A percentile compares a stretch with the other conserved stretches of the same genome.
phyloP scores from a whole-genome alignment of 2,797 vertebrate species.

The Rhincodon typus region DNA sequence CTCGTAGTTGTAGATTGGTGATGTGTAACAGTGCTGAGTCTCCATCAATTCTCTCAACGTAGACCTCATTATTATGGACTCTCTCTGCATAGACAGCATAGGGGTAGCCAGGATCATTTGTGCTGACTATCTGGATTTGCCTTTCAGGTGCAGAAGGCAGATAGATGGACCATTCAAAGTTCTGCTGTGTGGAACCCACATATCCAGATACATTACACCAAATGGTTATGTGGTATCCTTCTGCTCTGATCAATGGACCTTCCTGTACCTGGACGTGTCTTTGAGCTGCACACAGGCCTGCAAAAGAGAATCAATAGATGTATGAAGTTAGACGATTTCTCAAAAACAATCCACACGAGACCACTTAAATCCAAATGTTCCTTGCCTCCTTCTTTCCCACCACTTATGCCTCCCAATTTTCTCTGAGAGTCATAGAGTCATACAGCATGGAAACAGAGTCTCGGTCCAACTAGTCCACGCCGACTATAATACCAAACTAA shows the following conservation, averaged over 20 bases:
- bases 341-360: not conserved
- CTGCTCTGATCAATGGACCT: constrained; percentile 58
- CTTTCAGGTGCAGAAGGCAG: constrained; percentile 50
- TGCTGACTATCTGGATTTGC: constrained; percentile 56
- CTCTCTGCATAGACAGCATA: constrained; percentile 55
- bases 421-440: not conserved
- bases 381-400: not conserved
- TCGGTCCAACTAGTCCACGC: too few relatives aligned
- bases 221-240: constrained; percentile 62
- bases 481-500: too few relatives aligned
- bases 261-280: constrained; percentile 61
- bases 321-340: not conserved
- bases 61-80: constrained; percentile 52
- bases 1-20: constrained; percentile 54
- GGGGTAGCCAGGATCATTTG: constrained; percentile 51
- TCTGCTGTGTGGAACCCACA: constrained; percentile 57
- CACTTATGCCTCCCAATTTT: not conserved
- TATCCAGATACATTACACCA: constrained; percentile 66
- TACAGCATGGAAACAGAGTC: too few relatives aligned
- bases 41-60: constrained; percentile 49
- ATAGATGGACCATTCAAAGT: constrained; percentile 60
- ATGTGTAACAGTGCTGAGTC: constrained; percentile 50
- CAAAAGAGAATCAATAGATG: not conserved
- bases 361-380: not conserved
- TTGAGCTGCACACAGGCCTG: constrained; percentile 57